Evolutionary conservation across 2,113 vertebrate genomes (phyloP), one percentile per base, ranked within the genome.

Genomic region (Menura novaehollandiae): DNA sequence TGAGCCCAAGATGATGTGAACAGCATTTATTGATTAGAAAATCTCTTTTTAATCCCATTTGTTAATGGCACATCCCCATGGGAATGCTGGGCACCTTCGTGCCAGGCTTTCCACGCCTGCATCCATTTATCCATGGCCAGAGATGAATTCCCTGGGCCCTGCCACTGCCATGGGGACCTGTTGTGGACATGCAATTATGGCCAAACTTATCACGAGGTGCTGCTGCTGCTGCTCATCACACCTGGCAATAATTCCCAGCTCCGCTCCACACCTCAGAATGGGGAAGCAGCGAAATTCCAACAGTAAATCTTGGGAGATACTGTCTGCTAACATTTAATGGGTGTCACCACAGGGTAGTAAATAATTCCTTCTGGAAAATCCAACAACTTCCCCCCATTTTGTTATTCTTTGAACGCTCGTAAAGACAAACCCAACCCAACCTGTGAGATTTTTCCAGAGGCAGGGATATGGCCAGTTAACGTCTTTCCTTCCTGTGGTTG

Each of bases 91-190:
- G 73, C 58, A 80, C 27, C 93, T 91, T 43, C 67, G 74, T 39
- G 85, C 64, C 37, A 51, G 59, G 58, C 78, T 60, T 53, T 73
- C 76, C 81, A 59, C 0, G 18, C 91, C 84, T 53, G 81, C 84
- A 73, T 95, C 97, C 96, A 76, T 96, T 97, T 87, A 94, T 92
- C 91, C 91, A 47, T 74, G 85, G 91, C 92, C 94, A 91, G 96
- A 97, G 97, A 96, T 97, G 96, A 96, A 98, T 98, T 97, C 68
- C 63, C 92, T 91, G 86, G 63, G 91, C 97, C 95, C 94, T 97
- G 91, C 91, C 96, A 96, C 83, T 41, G 76, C 87, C 39, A 16
- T 58, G 66, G 86, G 93, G 93, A 96, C 91, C 97, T 77, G 94
- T 97, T 96, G 97, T 96, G 95, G 95, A 94, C 69, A 94, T 3